Percentiles rank a stretch among this genome's conserved stretches.
Evolutionary conservation across 1,140 invertebrate species (phyloP).

Genomic region (Leptinotarsa lineolata): DNA sequence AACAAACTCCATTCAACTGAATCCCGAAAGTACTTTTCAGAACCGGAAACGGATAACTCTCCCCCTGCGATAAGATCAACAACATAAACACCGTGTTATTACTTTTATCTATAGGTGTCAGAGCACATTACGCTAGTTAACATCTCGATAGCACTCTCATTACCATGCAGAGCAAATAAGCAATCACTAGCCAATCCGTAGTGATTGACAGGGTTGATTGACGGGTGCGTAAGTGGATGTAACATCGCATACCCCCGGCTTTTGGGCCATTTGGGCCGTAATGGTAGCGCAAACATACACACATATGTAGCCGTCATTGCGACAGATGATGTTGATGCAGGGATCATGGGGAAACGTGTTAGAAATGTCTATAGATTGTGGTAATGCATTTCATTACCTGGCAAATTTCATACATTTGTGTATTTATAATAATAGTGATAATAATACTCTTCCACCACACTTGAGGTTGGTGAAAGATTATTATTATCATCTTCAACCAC

Average conservation of each 20-base stretch:
- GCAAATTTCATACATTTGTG: too few relatives aligned
- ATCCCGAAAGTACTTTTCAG: too few relatives aligned
- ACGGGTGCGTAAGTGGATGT: constrained; percentile 41
- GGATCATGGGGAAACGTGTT: not conserved
- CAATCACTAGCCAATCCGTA: constrained; percentile 36
- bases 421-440: too few relatives aligned
- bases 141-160: constrained; percentile 30
- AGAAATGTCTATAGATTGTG: too few relatives aligned
- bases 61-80: not conserved
- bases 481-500: too few relatives aligned
- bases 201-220: constrained; percentile 41
- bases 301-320: constrained; percentile 37
- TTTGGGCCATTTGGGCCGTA: constrained; percentile 43
- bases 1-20: too few relatives aligned
- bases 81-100: constrained; percentile 2
- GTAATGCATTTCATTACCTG: too few relatives aligned
- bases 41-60: too few relatives aligned
- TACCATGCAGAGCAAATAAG: constrained; percentile 40
- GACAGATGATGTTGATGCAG: constrained; percentile 12
- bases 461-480: too few relatives aligned
- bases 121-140: constrained; percentile 30
- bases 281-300: constrained; percentile 46
- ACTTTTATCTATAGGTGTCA: constrained; percentile 25
- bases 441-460: too few relatives aligned
- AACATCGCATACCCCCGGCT: constrained; percentile 38